A percentile compares a stretch with the other conserved stretches of the same genome.
These are phyloP conservation scores for Martes martes DNA, from an alignment of 2,113 vertebrate genomes.

Conservation along the genomic window DNA sequence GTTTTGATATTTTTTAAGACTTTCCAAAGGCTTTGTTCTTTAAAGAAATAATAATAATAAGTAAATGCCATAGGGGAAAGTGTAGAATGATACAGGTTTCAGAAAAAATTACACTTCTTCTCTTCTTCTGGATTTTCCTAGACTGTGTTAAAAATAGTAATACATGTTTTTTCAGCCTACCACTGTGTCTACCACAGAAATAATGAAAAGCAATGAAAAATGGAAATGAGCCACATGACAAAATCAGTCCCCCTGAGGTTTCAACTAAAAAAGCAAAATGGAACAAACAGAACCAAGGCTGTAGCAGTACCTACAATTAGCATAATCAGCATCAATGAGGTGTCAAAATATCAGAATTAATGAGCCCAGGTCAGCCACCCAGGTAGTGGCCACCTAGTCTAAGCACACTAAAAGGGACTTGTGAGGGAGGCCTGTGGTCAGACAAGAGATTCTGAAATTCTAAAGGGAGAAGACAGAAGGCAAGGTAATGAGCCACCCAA, in stretches of 20 bases:
- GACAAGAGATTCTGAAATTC: conserved; percentile 14
- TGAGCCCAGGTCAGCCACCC: conserved; percentile 50
- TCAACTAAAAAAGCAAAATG: conserved; percentile 67
- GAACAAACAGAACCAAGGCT: conserved; percentile 42
- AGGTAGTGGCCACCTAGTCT: conserved; percentile 4
- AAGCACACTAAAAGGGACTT: neutral
- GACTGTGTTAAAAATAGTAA: conserved; percentile 57
- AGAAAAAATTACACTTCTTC: conserved; percentile 5
- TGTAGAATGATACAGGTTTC: conserved; percentile 4
- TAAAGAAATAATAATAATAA: neutral
- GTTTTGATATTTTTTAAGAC: neutral
- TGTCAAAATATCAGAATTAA: conserved; percentile 76
- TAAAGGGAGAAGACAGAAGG: neutral
- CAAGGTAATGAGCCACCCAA: neutral
- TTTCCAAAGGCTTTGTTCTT: neutral
- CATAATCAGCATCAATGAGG: conserved; percentile 70
- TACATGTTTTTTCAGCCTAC: conserved; percentile 23
- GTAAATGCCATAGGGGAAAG: neutral
- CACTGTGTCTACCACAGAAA: conserved; percentile 44
- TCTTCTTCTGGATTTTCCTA: conserved; percentile 50
- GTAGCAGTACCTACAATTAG: conserved; percentile 64
- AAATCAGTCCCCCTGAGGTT: conserved; percentile 58
- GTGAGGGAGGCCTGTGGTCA: neutral
- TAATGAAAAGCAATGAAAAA: conserved; percentile 65
- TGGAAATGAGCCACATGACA: conserved; percentile 71